Percentiles rank a stretch among this genome's conserved stretches.
phyloP scores from a whole-genome alignment of 2,797 vertebrate species.

The Chelon auratus region DNA sequence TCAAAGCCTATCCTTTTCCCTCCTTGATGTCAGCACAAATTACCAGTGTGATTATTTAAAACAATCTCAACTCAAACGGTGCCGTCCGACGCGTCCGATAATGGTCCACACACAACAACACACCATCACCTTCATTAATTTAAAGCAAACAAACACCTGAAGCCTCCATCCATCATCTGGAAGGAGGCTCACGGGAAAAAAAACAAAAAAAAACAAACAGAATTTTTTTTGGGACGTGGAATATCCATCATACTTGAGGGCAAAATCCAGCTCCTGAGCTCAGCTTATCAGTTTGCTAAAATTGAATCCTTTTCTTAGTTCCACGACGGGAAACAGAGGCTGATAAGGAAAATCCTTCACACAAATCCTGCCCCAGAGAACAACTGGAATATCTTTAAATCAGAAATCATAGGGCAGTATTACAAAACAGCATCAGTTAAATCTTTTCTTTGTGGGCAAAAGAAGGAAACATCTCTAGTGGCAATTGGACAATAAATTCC shows the following conservation, averaged over 20 bases:
- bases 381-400: not conserved
- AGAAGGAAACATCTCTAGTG: no score
- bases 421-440: not conserved
- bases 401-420: not conserved
- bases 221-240: not conserved
- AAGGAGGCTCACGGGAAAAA: slow-evolving; percentile 1
- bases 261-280: not conserved
- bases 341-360: not conserved
- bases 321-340: not conserved
- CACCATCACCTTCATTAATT: slow-evolving; percentile 46
- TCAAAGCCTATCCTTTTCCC: slow-evolving; percentile 11
- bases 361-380: not conserved
- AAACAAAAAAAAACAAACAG: not conserved
- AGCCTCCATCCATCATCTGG: slow-evolving; percentile 57
- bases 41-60: slow-evolving; percentile 62
- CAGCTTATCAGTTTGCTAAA: slow-evolving; percentile 30
- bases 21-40: slow-evolving; percentile 48
- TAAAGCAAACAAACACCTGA: slow-evolving; percentile 31
- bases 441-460: not conserved
- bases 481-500: not conserved
- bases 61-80: slow-evolving; percentile 55
- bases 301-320: slow-evolving; percentile 16
- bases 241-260: slow-evolving; percentile 11
- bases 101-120: slow-evolving; percentile 52
- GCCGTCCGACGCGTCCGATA: slow-evolving; percentile 49